Evolutionary conservation across 92 coral and sea anemone species (phyloP), one percentile per base, ranked within the genome.

Genomic region (Phenganax subtilis): DNA sequence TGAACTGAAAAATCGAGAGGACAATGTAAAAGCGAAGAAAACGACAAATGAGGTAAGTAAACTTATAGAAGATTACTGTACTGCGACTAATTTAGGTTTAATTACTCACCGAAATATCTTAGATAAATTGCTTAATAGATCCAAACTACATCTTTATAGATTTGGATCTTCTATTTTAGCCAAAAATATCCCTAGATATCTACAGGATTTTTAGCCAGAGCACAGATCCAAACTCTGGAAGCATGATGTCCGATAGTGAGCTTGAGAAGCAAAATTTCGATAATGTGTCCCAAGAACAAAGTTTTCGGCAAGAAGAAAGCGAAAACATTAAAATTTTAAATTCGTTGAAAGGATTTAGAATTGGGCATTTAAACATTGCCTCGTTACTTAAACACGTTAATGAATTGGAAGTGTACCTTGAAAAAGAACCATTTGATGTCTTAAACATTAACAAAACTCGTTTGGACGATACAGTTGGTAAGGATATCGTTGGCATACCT

Each of bases 381-480:
- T 71, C 55, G 14, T 10, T 67, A 8, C 25, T 65, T 27, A 81
- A 67, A 55, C 75, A 83, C 60, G 63, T 74, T 79, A 75, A 83
- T 61, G 74, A 83, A 60, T 51, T 83, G 47, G 62, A 64, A 74
- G 51, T 75, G 17, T 77, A 55, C 55, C 44, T 82, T 29, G 54
- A 56, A n/a, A 67, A 72, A 20, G 56, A 56, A 71, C 75, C 76
- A 71, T 53, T 69, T 14, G 72, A 82, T 52, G 17, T 82, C 54
- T 58, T 82, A 51, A 51, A 68, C 31, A 30, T 82, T 31, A 83
- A 83, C 20, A 81, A 83, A 59, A 59, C 72, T 66, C 68, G 86
- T 16, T 80, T 83, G 30, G 81, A 82, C 52, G 55, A 73, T 56
- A 30, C 81, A 37, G 60, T 82, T 54, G 51, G 77, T 20, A 77